These are phyloP conservation scores for human (Homo sapiens) DNA, from an alignment of 2,113 vertebrate species.

Conservation along the genomic window GRCh38 chr14:24802001-24802500, in stretches of 20 bases:
- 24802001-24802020: background rate
- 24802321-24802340: background rate
- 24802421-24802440: background rate
- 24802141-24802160: background rate
- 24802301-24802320: background rate
- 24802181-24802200: background rate
- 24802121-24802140: background rate
- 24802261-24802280: background rate
- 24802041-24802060: background rate
- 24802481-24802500: background rate
- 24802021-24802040: background rate
- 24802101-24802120: background rate
- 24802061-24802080: background rate
- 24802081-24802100: background rate
- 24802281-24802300: background rate
- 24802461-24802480: fast-evolving
- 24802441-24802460: background rate
- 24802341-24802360: background rate
- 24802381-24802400: background rate
- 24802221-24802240: background rate
- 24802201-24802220: background rate
- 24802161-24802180: background rate
- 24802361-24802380: background rate
- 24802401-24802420: background rate
- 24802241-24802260: background rate